Evolutionary conservation across 2,888 invertebrate species (phyloP).

Genomic region (Cecidostiba fungosa): DNA sequence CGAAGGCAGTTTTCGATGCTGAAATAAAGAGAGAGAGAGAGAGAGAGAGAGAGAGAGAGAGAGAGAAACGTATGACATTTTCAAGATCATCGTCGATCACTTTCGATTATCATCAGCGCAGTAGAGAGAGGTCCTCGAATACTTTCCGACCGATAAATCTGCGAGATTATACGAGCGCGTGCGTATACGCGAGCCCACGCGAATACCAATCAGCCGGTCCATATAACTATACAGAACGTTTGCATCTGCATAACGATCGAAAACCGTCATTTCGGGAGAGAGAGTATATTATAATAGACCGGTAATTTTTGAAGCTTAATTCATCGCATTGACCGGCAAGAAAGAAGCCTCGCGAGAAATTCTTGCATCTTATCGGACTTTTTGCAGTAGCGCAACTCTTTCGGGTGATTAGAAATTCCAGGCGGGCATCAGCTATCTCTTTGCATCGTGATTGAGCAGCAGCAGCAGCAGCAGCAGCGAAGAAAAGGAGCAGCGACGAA

Average conservation of each 20-base stretch:
- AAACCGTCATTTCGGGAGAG: background rate
- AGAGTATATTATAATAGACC: background rate
- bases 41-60: too few species aligned
- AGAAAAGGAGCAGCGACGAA: slow-evolving; percentile 23
- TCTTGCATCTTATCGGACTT: background rate
- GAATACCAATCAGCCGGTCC: slow-evolving; percentile 12
- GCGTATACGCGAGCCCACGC: background rate
- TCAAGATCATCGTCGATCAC: background rate
- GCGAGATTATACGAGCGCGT: background rate
- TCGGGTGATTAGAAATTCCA: slow-evolving; percentile 48
- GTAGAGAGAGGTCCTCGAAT: slow-evolving; percentile 64
- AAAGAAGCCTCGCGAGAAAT: slow-evolving; percentile 8
- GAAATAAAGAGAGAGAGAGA: too few species aligned
- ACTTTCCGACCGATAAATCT: slow-evolving; percentile 69
- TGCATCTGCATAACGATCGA: slow-evolving; percentile 77
- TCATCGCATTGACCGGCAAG: too few species aligned
- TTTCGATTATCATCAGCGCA: background rate
- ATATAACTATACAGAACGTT: slow-evolving; percentile 67
- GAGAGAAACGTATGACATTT: background rate
- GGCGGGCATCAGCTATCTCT: slow-evolving; percentile 17
- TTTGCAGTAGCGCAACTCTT: slow-evolving; percentile 30
- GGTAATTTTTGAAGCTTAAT: too few species aligned
- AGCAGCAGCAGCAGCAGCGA: background rate
- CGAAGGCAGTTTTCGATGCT: background rate
- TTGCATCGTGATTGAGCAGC: slow-evolving; percentile 38